phyloP scores from a whole-genome alignment of 2,113 vertebrate genomes.

The Haemorhous mexicanus region DNA sequence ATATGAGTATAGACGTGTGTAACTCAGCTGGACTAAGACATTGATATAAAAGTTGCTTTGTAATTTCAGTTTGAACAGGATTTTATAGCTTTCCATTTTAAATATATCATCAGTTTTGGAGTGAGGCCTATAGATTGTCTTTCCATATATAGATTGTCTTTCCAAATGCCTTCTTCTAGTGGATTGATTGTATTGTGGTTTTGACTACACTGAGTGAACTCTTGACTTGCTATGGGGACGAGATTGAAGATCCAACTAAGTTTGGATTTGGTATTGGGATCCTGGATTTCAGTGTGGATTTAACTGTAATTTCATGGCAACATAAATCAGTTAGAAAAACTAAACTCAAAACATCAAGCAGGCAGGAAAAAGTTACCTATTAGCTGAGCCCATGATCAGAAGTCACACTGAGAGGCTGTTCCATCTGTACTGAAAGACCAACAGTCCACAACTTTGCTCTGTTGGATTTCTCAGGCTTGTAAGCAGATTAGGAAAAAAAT shows the following conservation, averaged over 20 bases:
- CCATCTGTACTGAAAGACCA: neutral
- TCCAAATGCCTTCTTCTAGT: neutral
- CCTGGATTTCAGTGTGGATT: neutral
- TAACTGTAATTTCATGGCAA: neutral
- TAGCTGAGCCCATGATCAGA: neutral
- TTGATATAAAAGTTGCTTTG: neutral
- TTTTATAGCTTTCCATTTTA: neutral
- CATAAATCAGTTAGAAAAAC: neutral
- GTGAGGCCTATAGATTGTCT: neutral
- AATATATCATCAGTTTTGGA: neutral
- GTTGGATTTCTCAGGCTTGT: slow-evolving; percentile 5
- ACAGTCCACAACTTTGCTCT: neutral
- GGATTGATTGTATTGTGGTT: neutral
- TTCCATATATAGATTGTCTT: neutral
- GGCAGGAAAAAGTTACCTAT: neutral
- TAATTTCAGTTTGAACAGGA: neutral
- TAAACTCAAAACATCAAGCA: neutral
- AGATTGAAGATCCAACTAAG: neutral
- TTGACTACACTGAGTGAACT: neutral
- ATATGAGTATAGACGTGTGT: neutral
- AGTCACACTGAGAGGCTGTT: neutral
- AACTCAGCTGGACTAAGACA: neutral
- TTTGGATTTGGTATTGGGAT: neutral
- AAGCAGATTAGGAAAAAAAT: slow-evolving; percentile 11
- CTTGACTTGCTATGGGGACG: neutral